Conservation (phyloP, 2,888 invertebrate genomes). For the Acronicta alni region DNA sequence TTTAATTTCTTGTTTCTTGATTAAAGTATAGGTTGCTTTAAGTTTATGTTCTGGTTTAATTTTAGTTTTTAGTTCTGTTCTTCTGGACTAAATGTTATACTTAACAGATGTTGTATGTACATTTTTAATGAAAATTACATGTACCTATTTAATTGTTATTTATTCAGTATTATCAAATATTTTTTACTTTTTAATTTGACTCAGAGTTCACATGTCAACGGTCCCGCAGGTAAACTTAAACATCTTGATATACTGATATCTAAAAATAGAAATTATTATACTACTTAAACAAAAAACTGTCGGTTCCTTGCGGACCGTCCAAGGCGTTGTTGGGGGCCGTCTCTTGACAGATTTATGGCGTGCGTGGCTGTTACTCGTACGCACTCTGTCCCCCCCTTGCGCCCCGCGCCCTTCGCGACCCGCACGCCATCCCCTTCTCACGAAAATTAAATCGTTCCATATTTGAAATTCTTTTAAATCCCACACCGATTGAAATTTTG, state of each 20-base stretch:
- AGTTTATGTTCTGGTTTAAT: too few species aligned
- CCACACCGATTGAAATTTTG: slow-evolving; percentile 65
- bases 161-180: background rate
- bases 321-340: slow-evolving; percentile 77
- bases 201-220: slow-evolving; percentile 31
- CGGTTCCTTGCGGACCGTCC: slow-evolving; percentile 73
- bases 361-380: slow-evolving; percentile 79
- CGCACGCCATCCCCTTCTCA: slow-evolving; percentile 64
- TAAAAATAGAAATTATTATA: slow-evolving; percentile 56
- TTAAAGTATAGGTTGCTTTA: too few species aligned
- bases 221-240: slow-evolving; percentile 39
- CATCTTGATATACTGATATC: slow-evolving; percentile 54
- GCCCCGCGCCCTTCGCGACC: slow-evolving; percentile 49
- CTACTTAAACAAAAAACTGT: slow-evolving; percentile 58
- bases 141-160: background rate
- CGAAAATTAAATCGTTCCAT: slow-evolving; percentile 80
- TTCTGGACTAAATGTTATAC: too few species aligned
- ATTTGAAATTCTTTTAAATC: slow-evolving; percentile 74
- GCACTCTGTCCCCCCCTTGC: slow-evolving; percentile 59
- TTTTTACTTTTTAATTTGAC: slow-evolving; percentile 1
- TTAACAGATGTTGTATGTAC: too few species aligned
- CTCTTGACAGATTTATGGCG: slow-evolving; percentile 85
- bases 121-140: background rate
- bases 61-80: too few species aligned
- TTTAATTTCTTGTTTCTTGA: too few species aligned